These are phyloP conservation scores for Chionomys nivalis DNA, from an alignment of 2,113 vertebrate species.

Conservation along the genomic window DNA sequence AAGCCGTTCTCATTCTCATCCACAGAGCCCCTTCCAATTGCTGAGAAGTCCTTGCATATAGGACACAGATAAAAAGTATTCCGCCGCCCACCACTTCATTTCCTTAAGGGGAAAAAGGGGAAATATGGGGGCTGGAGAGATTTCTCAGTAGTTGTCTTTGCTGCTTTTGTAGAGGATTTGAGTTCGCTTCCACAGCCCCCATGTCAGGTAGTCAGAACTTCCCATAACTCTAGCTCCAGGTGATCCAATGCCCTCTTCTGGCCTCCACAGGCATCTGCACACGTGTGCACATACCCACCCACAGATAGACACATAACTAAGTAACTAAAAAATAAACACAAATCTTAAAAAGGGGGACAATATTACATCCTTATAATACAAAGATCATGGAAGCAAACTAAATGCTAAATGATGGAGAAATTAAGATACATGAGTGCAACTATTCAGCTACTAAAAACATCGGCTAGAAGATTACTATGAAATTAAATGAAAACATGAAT, in stretches of 20 bases:
- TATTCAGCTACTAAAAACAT: slow-evolving; percentile 13
- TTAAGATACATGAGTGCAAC: slow-evolving; percentile 1
- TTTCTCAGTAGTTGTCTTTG: neutral
- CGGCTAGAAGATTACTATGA: slow-evolving; percentile 30
- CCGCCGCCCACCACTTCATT: neutral
- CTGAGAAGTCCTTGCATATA: neutral
- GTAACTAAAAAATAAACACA: neutral
- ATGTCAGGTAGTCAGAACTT: neutral
- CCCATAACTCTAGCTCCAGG: neutral
- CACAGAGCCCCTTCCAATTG: neutral
- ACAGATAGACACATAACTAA: neutral
- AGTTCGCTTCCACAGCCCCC: neutral
- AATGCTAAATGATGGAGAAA: slow-evolving; percentile 23
- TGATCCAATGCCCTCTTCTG: neutral
- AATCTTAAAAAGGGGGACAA: neutral
- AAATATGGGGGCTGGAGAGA: neutral
- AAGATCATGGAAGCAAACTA: slow-evolving; percentile 29
- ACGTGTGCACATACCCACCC: neutral
- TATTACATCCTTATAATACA: neutral
- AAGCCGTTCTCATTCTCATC: neutral
- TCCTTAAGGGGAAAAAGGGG: slow-evolving; percentile 13
- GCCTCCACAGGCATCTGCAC: neutral
- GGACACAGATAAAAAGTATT: slow-evolving; percentile 8
- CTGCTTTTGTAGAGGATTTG: neutral
- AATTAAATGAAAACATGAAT: neutral